Percentiles rank a stretch among this genome's conserved stretches.
These are phyloP conservation scores for Probaryconus sp. DNA, from an alignment of 1,140 invertebrate species.

Conservation along the genomic window DNA sequence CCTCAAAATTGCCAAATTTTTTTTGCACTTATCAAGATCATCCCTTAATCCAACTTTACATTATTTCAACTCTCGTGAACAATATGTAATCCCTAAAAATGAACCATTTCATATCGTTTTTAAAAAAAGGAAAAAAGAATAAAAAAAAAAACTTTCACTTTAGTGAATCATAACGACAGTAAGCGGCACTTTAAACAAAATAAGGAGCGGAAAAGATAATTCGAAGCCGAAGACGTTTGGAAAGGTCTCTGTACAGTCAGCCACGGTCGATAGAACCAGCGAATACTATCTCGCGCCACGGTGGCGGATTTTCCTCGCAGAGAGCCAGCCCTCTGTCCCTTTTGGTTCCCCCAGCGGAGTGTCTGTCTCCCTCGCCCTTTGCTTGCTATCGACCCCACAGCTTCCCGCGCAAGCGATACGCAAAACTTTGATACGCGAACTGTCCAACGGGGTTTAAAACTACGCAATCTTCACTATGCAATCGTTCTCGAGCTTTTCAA, in stretches of 20 bases:
- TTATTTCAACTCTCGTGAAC: no score
- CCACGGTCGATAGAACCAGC: slow-evolving; percentile 38
- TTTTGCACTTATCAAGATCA: no score
- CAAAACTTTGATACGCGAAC: slow-evolving; percentile 19
- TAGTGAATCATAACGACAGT: neutral
- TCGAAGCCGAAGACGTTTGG: slow-evolving; percentile 27
- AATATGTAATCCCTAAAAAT: no score
- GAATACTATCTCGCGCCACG: slow-evolving; percentile 30
- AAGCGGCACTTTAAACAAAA: no score
- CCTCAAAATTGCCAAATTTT: no score
- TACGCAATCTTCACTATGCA: no score
- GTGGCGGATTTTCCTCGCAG: slow-evolving; percentile 16
- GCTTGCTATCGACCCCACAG: slow-evolving; percentile 26
- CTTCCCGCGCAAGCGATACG: slow-evolving; percentile 7
- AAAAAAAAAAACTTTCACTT: no score
- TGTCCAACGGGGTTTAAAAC: slow-evolving; percentile 14
- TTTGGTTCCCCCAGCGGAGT: slow-evolving; percentile 29
- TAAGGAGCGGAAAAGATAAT: slow-evolving; percentile 16
- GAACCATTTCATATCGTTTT: no score
- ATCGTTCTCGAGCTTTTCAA: no score
- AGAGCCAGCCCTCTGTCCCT: slow-evolving; percentile 10
- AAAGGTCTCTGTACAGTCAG: slow-evolving; percentile 14
- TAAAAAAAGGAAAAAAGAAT: no score
- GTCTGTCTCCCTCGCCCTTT: slow-evolving; percentile 29
- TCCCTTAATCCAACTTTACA: no score